A percentile compares a stretch with the other conserved stretches of the same genome.
Evolutionary conservation across 2,113 vertebrate genomes (phyloP).

Genomic region (Brachyhypopomus occidentalis): DNA sequence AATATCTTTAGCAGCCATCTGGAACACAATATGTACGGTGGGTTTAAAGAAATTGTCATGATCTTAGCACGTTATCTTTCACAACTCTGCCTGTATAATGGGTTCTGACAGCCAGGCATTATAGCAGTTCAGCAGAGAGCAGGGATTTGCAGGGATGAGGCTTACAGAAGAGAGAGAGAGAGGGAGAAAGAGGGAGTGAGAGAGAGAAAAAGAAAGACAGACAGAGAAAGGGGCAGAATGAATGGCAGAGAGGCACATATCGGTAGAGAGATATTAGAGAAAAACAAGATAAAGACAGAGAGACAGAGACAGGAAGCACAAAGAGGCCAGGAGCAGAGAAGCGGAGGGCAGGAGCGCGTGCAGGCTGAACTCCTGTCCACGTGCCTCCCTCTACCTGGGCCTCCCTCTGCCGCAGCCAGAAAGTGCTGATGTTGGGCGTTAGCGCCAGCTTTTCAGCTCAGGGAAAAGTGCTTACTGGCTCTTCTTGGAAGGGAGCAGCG

Average conservation of each 20-base stretch:
- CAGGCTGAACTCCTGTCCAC: conserved; percentile 68
- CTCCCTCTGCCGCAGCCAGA: conserved; percentile 68
- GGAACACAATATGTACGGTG: background rate
- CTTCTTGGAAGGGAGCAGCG: conserved; percentile 75
- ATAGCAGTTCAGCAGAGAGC: conserved; percentile 36
- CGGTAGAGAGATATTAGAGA: conserved; percentile 4
- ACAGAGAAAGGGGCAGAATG: background rate
- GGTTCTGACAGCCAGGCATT: conserved; percentile 49
- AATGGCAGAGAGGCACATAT: conserved; percentile 1
- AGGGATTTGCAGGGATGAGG: conserved; percentile 37
- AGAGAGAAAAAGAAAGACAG: conserved; percentile 9
- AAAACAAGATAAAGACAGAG: conserved; percentile 16
- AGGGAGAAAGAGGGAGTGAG: background rate
- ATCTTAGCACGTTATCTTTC: conserved; percentile 44
- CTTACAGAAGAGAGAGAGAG: conserved; percentile 22
- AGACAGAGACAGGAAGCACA: conserved; percentile 27
- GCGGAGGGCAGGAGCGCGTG: conserved; percentile 69
- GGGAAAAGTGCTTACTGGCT: conserved; percentile 81
- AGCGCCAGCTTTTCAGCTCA: conserved; percentile 70
- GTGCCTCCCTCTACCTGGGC: conserved; percentile 71
- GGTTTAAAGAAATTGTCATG: conserved; percentile 43
- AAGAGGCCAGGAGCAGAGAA: conserved; percentile 34
- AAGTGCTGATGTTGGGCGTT: conserved; percentile 76
- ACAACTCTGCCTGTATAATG: conserved; percentile 39
- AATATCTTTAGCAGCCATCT: background rate